phyloP scores from a whole-genome alignment of 2,888 invertebrate species.

The Heliconius charithonia region DNA sequence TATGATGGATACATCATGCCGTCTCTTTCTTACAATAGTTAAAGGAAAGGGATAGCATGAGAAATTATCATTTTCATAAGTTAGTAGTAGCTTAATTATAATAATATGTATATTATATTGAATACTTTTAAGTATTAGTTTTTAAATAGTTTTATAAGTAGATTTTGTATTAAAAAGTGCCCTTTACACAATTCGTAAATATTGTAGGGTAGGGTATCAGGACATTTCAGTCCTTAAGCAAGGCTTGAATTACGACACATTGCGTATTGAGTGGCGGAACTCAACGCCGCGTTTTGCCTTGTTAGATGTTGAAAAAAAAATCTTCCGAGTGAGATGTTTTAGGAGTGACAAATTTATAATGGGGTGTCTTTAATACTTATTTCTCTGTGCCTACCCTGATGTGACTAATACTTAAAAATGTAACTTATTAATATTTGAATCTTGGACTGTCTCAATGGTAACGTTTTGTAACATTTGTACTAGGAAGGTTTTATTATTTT shows the following conservation, averaged over 20 bases:
- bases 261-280: too few relatives aligned
- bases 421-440: not conserved
- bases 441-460: not conserved
- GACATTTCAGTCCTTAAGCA: too few relatives aligned
- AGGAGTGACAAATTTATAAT: too few relatives aligned
- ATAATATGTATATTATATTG: not conserved
- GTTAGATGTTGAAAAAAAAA: too few relatives aligned
- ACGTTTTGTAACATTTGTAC: not conserved
- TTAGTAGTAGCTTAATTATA: not conserved
- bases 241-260: too few relatives aligned
- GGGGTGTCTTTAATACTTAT: not conserved
- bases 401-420: not conserved
- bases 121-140: not conserved
- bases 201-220: not conserved
- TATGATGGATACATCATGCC: not conserved
- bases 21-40: not conserved
- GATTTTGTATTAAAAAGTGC: not conserved
- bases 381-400: not conserved
- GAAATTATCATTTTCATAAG: not conserved
- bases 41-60: not conserved
- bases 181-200: not conserved
- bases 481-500: too few relatives aligned
- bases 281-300: too few relatives aligned
- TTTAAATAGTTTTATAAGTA: not conserved
- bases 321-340: too few relatives aligned